Evolutionary conservation across 1,140 invertebrate genomes (phyloP).

Genomic region (Penaeus japonicus): DNA sequence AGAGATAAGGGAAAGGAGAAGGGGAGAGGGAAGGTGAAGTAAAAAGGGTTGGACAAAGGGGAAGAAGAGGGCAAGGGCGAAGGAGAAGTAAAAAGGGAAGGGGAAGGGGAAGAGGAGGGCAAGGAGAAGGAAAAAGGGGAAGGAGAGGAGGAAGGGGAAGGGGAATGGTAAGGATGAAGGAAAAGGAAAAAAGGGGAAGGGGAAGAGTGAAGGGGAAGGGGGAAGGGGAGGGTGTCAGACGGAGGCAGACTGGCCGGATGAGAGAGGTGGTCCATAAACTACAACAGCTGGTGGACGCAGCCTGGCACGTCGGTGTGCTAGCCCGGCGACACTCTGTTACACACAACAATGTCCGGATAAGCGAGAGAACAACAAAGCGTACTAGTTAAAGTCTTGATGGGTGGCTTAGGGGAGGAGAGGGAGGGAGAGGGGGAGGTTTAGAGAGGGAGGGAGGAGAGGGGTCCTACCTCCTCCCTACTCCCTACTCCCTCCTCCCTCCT

Average conservation of each 20-base stretch:
- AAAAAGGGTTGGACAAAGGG: neutral
- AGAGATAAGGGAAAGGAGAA: neutral
- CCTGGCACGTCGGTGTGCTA: too few relatives aligned
- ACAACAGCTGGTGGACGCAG: too few relatives aligned
- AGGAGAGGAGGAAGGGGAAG: neutral
- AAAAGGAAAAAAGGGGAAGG: neutral
- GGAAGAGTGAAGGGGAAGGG: neutral
- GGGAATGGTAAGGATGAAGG: neutral
- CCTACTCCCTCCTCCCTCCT: too few relatives aligned
- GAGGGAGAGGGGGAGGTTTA: neutral
- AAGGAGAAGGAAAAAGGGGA: neutral
- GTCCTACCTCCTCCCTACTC: neutral
- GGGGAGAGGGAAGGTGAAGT: too few relatives aligned
- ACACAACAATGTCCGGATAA: too few relatives aligned
- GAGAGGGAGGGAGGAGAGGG: neutral
- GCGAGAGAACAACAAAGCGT: too few relatives aligned
- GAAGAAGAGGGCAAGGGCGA: neutral
- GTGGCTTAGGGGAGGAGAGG: neutral
- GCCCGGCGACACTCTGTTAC: too few relatives aligned
- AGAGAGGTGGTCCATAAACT: too few relatives aligned
- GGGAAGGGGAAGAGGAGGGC: neutral
- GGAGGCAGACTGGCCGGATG: too few relatives aligned
- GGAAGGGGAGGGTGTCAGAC: neutral
- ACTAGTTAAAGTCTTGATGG: neutral
- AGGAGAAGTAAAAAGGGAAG: neutral